Conservation (phyloP, 2,888 invertebrate genomes). For the Tachina grossa region DNA sequence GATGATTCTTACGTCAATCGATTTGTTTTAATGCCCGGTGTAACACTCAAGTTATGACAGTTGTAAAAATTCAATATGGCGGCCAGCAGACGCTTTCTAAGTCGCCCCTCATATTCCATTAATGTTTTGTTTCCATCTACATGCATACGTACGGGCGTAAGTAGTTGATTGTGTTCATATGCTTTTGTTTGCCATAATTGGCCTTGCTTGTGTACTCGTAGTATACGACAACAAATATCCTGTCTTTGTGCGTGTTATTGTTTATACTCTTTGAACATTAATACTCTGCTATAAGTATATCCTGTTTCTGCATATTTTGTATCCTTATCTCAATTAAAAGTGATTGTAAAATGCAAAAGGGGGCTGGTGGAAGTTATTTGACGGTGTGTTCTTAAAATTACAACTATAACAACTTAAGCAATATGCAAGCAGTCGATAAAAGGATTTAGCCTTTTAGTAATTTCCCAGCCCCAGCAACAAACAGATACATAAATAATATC, state of each 20-base stretch:
- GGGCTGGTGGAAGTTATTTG: constrained; percentile 27
- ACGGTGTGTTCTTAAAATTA: constrained; percentile 11
- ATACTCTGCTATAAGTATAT: constrained; percentile 4
- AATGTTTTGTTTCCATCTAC: not conserved
- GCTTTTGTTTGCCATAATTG: constrained; percentile 38
- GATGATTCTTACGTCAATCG: no score
- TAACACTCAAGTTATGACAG: no score
- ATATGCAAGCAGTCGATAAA: constrained; percentile 36
- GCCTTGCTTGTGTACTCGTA: not conserved
- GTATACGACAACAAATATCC: constrained; percentile 4
- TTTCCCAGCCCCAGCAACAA: not conserved
- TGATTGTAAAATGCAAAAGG: constrained; percentile 53
- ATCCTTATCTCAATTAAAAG: constrained; percentile 68
- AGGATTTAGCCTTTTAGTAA: constrained; percentile 17
- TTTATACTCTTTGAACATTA: no score
- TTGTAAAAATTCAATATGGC: no score
- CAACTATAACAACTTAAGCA: constrained; percentile 29
- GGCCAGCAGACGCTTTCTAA: no score
- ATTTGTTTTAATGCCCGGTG: no score
- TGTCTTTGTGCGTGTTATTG: constrained; percentile 25
- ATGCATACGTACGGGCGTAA: not conserved
- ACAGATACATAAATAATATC: not conserved
- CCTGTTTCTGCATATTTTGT: constrained; percentile 55
- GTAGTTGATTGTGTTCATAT: no score
- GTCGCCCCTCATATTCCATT: not conserved